Evolutionary conservation across 53 echinoderm and acorn worm species (phyloP), one percentile per base, ranked within the genome.

Genomic region (Arbacia lixula): DNA sequence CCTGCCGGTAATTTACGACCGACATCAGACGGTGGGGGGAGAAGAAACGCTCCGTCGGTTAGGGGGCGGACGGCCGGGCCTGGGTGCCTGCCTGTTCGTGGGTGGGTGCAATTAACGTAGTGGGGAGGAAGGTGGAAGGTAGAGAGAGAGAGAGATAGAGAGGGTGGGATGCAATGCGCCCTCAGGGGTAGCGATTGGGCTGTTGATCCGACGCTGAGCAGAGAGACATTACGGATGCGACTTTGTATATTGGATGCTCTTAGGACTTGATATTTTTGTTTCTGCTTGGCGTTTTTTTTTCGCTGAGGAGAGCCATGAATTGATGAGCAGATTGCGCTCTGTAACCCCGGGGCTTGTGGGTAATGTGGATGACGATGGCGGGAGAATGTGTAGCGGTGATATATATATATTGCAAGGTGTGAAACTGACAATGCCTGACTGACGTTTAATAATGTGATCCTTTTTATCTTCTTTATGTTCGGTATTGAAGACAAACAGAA

Each of bases 1-100:
- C n/a, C 54, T 75, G 33, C 53, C 52, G 52, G 75, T 75, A 75
- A 75, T 75, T 75, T 75, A 75, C 75, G 75, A 75, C 52, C 31
- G 52, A 34, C 53, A 40, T 71, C 66, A 27, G 66, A 66, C 24
- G 71, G 71, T 46, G 46, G 8, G 21, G 57, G 64, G 64, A 64
- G 30, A 64, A 6, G 64, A n/a, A n/a, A n/a, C n/a, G n/a, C n/a
- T n/a, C n/a, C n/a, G n/a, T n/a, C n/a, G n/a, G n/a, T 28, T 64
- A 29, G 64, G 64, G 30, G 6, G 64, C 64, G 64, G 26, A 32
- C 32, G 33, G 3, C 9, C 10, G 30, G 5, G 32, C 64, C n/a
- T 6, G 64, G 64, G 9, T 32, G 64, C n/a, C n/a, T n/a, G n/a
- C n/a, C n/a, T n/a, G n/a, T n/a, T n/a, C n/a, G n/a, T n/a, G n/a